phyloP scores from a whole-genome alignment of 2,797 vertebrate genomes.

The Loris lydekkerianus region DNA sequence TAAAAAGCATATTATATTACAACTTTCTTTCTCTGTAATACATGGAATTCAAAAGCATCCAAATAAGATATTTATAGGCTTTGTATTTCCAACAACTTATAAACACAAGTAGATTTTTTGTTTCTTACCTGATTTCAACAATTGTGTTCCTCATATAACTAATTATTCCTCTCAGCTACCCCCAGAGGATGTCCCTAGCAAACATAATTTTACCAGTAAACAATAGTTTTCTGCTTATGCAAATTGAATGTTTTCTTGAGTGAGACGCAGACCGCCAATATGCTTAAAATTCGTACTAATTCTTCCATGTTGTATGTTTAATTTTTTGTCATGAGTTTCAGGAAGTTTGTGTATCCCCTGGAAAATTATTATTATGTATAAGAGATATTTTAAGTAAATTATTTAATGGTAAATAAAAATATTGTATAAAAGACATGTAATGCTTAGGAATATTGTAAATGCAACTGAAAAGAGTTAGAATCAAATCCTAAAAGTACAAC shows the following conservation, averaged over 20 bases:
- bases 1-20: neutral
- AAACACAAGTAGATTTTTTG: neutral
- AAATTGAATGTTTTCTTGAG: conserved; percentile 8
- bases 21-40: neutral
- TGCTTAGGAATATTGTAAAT: conserved; percentile 39
- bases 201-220: neutral
- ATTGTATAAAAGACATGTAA: neutral
- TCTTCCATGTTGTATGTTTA: neutral
- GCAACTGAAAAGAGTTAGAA: conserved; percentile 38
- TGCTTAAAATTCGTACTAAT: neutral
- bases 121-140: neutral
- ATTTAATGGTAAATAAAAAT: conserved; percentile 34
- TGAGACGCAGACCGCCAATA: neutral
- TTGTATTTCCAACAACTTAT: neutral
- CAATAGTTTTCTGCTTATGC: neutral
- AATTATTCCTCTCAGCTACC: neutral
- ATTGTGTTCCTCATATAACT: neutral
- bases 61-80: neutral
- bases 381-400: neutral
- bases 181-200: neutral
- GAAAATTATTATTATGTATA: neutral
- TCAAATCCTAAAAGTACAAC: neutral
- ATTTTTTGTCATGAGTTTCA: conserved; percentile 6
- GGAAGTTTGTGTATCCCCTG: neutral
- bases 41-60: neutral